Evolutionary conservation across 2,113 vertebrate genomes (phyloP).

Genomic region (Mellivora capensis): DNA sequence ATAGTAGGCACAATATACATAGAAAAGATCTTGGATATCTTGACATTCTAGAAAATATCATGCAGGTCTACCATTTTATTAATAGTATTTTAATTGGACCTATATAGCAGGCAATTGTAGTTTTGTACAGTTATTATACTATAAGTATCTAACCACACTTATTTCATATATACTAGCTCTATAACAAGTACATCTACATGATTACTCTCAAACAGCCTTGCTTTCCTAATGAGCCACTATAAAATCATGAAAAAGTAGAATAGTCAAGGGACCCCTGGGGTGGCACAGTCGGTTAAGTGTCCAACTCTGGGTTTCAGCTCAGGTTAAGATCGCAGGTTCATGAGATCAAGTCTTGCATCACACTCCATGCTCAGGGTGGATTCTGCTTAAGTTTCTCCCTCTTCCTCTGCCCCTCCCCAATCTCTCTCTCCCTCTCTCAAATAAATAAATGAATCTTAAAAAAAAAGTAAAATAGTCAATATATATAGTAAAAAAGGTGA

Average conservation of each 20-base stretch:
- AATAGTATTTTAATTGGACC: background rate
- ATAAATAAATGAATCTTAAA: background rate
- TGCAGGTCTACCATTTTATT: background rate
- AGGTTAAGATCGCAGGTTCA: background rate
- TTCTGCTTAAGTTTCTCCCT: background rate
- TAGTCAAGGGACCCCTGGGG: background rate
- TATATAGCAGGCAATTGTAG: background rate
- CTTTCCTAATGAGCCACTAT: constrained; percentile 80
- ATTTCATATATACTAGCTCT: constrained; percentile 48
- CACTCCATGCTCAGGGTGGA: background rate
- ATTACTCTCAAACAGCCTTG: constrained; percentile 76
- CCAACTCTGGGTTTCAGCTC: background rate
- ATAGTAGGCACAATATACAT: background rate
- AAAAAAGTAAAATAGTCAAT: background rate
- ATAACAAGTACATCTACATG: constrained; percentile 55
- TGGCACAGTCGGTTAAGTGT: background rate
- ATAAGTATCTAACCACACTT: constrained; percentile 13
- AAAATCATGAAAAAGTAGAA: constrained; percentile 81
- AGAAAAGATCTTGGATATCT: background rate
- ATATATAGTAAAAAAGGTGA: background rate
- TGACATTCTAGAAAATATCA: background rate
- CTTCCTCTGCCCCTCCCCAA: background rate
- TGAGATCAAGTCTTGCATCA: background rate
- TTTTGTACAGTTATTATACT: background rate
- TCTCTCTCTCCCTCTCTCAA: background rate